Conservation (phyloP, 2,113 vertebrate genomes). For the Charina bottae region DNA sequence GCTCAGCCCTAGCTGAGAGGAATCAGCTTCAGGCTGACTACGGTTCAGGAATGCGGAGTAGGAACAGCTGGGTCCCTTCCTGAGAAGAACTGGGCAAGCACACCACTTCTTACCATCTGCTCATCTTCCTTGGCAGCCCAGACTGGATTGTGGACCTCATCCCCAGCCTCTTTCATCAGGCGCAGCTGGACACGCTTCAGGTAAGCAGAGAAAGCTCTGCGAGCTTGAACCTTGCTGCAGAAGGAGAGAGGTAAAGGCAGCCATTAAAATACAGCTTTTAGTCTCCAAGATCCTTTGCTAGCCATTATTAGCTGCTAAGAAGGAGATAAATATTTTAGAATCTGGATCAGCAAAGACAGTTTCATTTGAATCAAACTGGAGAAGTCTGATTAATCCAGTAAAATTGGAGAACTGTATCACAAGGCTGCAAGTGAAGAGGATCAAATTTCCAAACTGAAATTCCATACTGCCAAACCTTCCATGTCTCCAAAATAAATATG, state of each 20-base stretch:
- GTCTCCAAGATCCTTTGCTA: neutral
- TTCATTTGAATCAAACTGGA: neutral
- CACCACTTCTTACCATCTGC: slow-evolving; percentile 87
- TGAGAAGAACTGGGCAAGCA: slow-evolving; percentile 6
- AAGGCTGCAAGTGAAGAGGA: slow-evolving; percentile 52
- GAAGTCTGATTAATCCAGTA: slow-evolving; percentile 43
- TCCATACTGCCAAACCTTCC: neutral
- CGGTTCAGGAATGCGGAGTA: slow-evolving; percentile 17
- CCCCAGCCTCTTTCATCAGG: slow-evolving; percentile 80
- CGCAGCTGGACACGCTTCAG: slow-evolving; percentile 89
- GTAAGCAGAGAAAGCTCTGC: slow-evolving; percentile 91
- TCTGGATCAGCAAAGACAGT: neutral
- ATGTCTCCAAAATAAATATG: slow-evolving; percentile 23
- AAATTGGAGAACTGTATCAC: slow-evolving; percentile 41
- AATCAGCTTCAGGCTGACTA: slow-evolving; percentile 23
- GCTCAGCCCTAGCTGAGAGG: neutral
- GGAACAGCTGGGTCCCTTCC: slow-evolving; percentile 22
- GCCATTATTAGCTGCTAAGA: neutral
- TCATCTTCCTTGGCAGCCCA: slow-evolving; percentile 87
- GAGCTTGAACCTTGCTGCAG: slow-evolving; percentile 93
- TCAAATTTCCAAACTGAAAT: neutral
- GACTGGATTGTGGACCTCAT: slow-evolving; percentile 71
- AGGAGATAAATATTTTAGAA: neutral
- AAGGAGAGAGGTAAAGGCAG: slow-evolving; percentile 35
- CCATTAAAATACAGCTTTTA: neutral